Conservation (phyloP, 2,888 invertebrate species). For the Cataglyphis cursor region DNA sequence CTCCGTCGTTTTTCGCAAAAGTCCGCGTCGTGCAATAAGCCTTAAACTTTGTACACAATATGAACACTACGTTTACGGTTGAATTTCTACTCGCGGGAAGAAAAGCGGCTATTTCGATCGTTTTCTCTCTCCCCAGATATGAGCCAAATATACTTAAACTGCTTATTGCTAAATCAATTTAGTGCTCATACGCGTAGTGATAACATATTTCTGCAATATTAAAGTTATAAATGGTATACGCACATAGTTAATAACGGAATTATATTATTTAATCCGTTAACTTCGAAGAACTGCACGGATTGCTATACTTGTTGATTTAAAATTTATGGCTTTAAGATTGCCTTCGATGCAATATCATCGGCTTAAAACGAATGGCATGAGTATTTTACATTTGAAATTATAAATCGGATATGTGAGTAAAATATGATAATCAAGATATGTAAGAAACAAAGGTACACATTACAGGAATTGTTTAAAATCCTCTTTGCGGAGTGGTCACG, state of each 20-base stretch:
- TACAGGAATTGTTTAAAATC: constrained; percentile 36
- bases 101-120: not conserved
- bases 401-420: not conserved
- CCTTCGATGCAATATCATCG: not conserved
- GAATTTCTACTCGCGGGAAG: constrained; percentile 27
- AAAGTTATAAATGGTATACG: not conserved
- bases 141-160: not conserved
- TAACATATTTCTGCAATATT: not conserved
- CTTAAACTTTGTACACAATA: constrained; percentile 51
- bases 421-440: not conserved
- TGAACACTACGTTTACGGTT: constrained; percentile 34
- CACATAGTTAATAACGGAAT: not conserved
- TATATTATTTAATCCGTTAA: constrained; percentile 1
- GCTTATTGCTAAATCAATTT: constrained; percentile 28
- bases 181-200: not conserved
- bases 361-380: not conserved
- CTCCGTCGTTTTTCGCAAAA: constrained; percentile 67
- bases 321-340: constrained; percentile 20
- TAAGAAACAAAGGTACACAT: constrained; percentile 9
- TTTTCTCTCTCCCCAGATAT: not conserved
- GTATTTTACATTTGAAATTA: constrained; percentile 15
- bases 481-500: constrained; percentile 23
- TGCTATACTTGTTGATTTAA: not conserved
- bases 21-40: constrained; percentile 31
- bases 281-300: constrained; percentile 1